Conservation (phyloP, 2,888 invertebrate species). For the Incurvaria masculella region DNA sequence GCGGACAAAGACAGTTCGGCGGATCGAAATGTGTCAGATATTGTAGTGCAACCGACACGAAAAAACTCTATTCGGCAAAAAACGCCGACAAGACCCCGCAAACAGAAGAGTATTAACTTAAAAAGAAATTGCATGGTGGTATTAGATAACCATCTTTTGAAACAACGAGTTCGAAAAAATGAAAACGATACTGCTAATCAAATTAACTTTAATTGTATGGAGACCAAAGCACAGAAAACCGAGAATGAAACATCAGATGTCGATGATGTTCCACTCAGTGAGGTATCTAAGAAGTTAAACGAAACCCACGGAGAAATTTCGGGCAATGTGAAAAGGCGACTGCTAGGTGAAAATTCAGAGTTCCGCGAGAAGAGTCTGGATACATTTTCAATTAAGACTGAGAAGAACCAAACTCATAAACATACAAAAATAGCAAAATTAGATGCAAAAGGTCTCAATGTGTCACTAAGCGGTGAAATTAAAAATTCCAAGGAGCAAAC, state of each 20-base stretch:
- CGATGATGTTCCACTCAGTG: constrained; percentile 35
- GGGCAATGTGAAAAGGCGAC: neutral
- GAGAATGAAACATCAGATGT: constrained; percentile 34
- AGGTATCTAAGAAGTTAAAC: constrained; percentile 22
- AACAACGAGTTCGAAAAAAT: neutral
- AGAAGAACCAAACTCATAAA: constrained; percentile 1
- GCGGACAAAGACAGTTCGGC: no score
- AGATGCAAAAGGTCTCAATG: constrained; percentile 23
- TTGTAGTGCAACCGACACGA: neutral
- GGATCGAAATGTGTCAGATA: no score
- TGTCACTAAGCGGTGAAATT: constrained; percentile 19
- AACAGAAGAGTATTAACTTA: neutral
- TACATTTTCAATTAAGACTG: neutral
- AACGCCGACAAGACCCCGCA: neutral
- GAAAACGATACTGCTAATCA: constrained; percentile 2
- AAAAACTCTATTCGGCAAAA: neutral
- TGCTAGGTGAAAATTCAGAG: constrained; percentile 26
- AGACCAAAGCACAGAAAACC: constrained; percentile 11
- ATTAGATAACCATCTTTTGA: neutral
- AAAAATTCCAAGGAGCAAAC: constrained; percentile 14
- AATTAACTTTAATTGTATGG: neutral
- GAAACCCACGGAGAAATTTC: neutral
- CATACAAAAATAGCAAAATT: constrained; percentile 15
- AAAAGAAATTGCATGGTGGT: neutral
- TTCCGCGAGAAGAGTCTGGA: constrained; percentile 20